Evolutionary conservation across 2,797 vertebrate species (phyloP).

Genomic region (Melanotaenia parkinsoni): DNA sequence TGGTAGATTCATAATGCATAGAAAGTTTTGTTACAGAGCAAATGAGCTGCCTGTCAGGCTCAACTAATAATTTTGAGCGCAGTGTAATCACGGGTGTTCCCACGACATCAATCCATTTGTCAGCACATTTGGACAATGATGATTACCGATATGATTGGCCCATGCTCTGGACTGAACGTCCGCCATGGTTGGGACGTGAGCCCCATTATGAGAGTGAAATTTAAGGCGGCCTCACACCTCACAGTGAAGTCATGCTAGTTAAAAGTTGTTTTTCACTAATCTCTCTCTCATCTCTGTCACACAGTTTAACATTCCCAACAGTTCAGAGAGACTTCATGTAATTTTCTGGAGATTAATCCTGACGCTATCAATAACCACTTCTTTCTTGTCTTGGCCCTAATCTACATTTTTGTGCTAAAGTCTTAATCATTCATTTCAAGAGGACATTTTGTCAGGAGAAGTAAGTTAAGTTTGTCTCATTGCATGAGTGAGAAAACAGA

Average conservation of each 20-base stretch:
- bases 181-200: conserved; percentile 16
- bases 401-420: background rate
- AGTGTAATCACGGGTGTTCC: conserved; percentile 31
- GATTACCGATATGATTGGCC: conserved; percentile 32
- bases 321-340: background rate
- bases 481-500: background rate
- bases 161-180: conserved; percentile 14
- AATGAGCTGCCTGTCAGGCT: conserved; percentile 3
- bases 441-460: background rate
- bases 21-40: conserved; percentile 4
- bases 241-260: conserved; percentile 51
- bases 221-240: conserved; percentile 25
- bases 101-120: conserved; percentile 52
- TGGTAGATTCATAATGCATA: background rate
- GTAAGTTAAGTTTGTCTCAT: background rate
- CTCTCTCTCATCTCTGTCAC: background rate
- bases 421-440: background rate
- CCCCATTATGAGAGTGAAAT: conserved; percentile 18
- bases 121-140: conserved; percentile 43
- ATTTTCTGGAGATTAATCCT: conserved; percentile 2
- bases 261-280: conserved; percentile 34
- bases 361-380: background rate
- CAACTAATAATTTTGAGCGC: conserved; percentile 34
- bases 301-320: background rate
- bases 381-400: background rate